Base-by-base conservation (phyloP, 2,888 invertebrate genomes). In the Antitype chi region DNA sequence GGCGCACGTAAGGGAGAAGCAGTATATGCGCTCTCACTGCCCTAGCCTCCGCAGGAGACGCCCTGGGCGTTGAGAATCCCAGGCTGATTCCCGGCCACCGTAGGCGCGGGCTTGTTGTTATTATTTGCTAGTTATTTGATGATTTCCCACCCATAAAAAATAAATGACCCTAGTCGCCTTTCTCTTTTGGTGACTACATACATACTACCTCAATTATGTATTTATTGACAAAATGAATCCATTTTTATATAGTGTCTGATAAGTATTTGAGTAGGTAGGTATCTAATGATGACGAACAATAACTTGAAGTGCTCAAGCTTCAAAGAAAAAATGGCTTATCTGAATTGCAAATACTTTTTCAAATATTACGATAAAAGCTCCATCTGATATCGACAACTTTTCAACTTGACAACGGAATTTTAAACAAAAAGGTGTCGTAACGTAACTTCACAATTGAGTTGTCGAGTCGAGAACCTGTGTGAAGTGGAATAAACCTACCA, bases 401-500 rank as follows among this genome's bases (percentile, higher is more conserved):
- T 71, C 62, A 63, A 63, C 77, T 80, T 71, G 55, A 57, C 32
- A 55, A 71, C 43, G 63, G 47, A 73, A 80, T 66, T 80, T 74
- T 63, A 57, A 57, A 17, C 55, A 52, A 52, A 80, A 77, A 52
- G 17, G 63, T 80, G 43, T 63, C 15, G 78, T 60, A 67, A 32
- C 28, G 20, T 55, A 28, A 63, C 55, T 63, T 80, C 28, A 60
- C 25, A 60, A 53, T 73, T 66, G 53, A 81, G 59, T 62, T 80
- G 25, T 66, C 25, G 47, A 64, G 23, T 32, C 43, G 25, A 38
- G 43, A 57, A 63, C 49, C 57, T 57, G 63, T 38, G n/a, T 52
- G 15, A 57, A 70, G 57, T 53, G 57, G 57, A 43, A 63, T 52
- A 57, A 72, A 71, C 28, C 9, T 25, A 66, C 17, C 7, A 53